Evolutionary conservation across 1,140 invertebrate species (phyloP), one percentile per base, ranked within the genome.

Genomic region (Caenorhabditis elegans): DNA sequence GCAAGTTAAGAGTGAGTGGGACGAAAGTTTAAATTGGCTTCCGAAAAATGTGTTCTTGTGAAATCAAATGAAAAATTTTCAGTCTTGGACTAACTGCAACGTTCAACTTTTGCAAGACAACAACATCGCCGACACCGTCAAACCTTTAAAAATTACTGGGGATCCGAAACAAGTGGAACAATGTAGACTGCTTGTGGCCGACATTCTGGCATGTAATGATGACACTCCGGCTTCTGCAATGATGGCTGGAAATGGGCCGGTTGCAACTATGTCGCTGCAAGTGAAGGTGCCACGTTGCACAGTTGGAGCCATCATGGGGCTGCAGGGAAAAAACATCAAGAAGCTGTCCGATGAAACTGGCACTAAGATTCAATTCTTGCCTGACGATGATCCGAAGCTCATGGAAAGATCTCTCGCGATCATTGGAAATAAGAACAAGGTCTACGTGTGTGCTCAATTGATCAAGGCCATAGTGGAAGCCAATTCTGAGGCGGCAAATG

Each of bases 91-190:
- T 82, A 96, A 96, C 47, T 96, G 96, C 0, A 98, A 98, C 91
- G 98, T 99, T 96, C 94, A 98, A 17, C 94, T 99, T 83, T 96
- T 99, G 86, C 97, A 98, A 90, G 92, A 98, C 19, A 95, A 95
- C 5, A 93, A 94, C 84, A 95, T 90, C 93, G 86, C 88, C 65
- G 88, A 90, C 83, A 90, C 91, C 90, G 93, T 94, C 86, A 98
- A 98, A 89, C 95, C 96, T 0, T 90, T 98, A 10, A 92, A 96
- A 86, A 99, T 99, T 86, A 95, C 94, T 81, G 97, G 97, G 31
- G 95, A 97, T 88, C 94, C 94, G 0, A 93, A 94, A 84, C 96
- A 96, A 91, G 80, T 96, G 17, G 95, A 93, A 91, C 94, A 95
- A 90, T 97, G 96, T 0, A 96, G 97, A 88, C 94, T 96, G 90